Conservation (phyloP, 2,113 vertebrate genomes). For the Phaethornis superciliosus region DNA sequence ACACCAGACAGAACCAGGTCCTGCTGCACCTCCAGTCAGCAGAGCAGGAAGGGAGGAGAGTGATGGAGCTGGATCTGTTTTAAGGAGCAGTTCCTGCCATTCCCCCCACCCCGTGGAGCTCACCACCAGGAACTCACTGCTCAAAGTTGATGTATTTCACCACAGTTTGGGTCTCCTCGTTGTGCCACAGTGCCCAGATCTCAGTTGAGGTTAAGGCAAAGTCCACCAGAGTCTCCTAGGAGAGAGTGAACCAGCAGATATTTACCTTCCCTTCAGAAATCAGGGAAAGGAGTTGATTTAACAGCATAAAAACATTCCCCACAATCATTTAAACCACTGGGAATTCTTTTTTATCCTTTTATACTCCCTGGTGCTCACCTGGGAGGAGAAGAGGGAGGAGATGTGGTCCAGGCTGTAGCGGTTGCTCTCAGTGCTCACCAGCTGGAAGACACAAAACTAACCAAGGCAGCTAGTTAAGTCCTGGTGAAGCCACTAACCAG, state of each 20-base stretch:
- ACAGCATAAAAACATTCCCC: neutral
- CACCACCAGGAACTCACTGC: constrained; percentile 77
- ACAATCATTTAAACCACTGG: rapidly evolving
- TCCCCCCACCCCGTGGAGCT: too few species aligned
- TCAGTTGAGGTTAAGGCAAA: constrained; percentile 90
- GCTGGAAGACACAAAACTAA: constrained; percentile 92
- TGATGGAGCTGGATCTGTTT: neutral
- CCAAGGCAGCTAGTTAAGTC: neutral
- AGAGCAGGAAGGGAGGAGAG: neutral
- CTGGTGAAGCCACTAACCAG: neutral
- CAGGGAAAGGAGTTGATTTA: rapidly evolving
- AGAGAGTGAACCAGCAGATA: neutral
- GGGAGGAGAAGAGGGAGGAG: constrained; percentile 87
- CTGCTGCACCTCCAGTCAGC: neutral
- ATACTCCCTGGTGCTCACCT: constrained; percentile 74
- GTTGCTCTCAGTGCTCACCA: constrained; percentile 85
- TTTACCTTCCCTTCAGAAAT: neutral
- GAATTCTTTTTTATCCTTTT: neutral
- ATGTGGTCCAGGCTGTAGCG: constrained; percentile 93
- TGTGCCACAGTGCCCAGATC: constrained; percentile 93
- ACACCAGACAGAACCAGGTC: rapidly evolving
- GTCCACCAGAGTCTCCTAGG: constrained; percentile 89
- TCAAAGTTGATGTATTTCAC: constrained; percentile 96
- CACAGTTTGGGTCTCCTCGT: constrained; percentile 85
- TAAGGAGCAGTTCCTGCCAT: neutral